Evolutionary conservation across 2,113 vertebrate species (phyloP), one percentile per base, ranked within the genome.

Genomic region (Thamnaconus septentrionalis): DNA sequence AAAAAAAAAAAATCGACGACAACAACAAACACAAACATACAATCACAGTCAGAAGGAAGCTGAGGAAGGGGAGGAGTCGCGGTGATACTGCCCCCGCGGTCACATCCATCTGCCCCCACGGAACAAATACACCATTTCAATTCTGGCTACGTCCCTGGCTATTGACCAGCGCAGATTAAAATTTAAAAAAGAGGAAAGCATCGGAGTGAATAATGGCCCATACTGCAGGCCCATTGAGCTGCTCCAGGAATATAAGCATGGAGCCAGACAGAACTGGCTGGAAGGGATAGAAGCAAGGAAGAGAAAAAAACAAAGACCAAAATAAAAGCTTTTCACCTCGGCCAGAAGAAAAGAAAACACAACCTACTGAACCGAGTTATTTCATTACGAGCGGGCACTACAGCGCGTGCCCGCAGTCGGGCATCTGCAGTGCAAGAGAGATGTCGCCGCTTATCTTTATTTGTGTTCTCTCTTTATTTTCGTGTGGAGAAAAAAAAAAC

Each of bases 161-260:
- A 63, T 70, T 78, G 79, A 84, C 76, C 79, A 61, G 66, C 52
- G 48, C n/a, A 59, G 65, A 78, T 52, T 56, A 47, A 79, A 31
- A 31, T 31, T 31, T 10, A 50, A n/a, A 9, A 50, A n/a, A 48
- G 47, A 9, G n/a, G 9, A 82, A 71, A 61, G 63, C 76, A 75
- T 55, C 72, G 72, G 69, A 83, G 81, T 82, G 78, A 87, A 76
- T 84, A 85, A 85, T 75, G 63, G 67, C 42, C 53, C 55, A 55
- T 68, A 61, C 53, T 71, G 62, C 10, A 47, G 65, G 64, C 57
- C 66, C 76, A 79, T 67, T 86, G 70, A 82, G 69, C 67, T 65
- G 65, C 61, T 79, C 48, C 60, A 52, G 68, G 73, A 77, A 79
- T 77, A 81, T 69, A 52, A 69, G 59, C 65, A 53, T 71, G 68